Conservation (phyloP, 1,140 invertebrate species). For the Panagrolaimus sp. region DNA sequence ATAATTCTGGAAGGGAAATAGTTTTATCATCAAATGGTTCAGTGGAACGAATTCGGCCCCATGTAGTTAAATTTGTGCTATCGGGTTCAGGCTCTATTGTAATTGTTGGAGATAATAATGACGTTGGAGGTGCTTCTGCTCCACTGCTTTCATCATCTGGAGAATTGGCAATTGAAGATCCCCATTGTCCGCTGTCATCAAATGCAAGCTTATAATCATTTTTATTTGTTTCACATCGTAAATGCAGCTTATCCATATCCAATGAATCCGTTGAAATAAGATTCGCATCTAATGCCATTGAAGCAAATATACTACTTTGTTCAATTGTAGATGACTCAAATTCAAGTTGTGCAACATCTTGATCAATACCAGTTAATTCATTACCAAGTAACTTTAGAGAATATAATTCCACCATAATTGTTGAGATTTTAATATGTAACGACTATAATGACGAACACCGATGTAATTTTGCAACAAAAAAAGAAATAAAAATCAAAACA, state of each 20-base stretch:
- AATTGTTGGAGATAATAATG: constrained; percentile 7
- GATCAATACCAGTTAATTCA: constrained; percentile 39
- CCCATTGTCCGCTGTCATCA: constrained; percentile 55
- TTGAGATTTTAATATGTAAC: too few species aligned
- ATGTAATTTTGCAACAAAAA: too few species aligned
- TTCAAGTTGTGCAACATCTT: constrained; percentile 52
- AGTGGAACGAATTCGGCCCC: constrained; percentile 29
- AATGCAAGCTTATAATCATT: constrained; percentile 58
- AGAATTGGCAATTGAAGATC: constrained; percentile 31
- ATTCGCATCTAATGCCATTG: constrained; percentile 16
- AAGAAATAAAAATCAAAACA: too few species aligned
- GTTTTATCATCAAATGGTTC: constrained; percentile 26
- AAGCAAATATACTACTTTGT: constrained; percentile 19
- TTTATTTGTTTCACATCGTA: constrained; percentile 50
- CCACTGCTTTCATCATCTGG: constrained; percentile 13
- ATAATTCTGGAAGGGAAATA: constrained; percentile 28
- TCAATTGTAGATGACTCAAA: constrained; percentile 39
- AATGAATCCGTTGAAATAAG: constrained; percentile 49
- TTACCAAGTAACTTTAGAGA: neutral
- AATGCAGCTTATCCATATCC: constrained; percentile 41
- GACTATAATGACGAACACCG: too few species aligned
- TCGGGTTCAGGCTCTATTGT: neutral
- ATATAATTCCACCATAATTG: constrained; percentile 1
- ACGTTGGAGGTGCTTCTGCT: constrained; percentile 15
- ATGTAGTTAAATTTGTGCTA: constrained; percentile 36